Percentiles rank a stretch among this genome's conserved stretches.
Evolutionary conservation across 1,140 invertebrate genomes (phyloP).

Genomic region (Helicoverpa armigera): DNA sequence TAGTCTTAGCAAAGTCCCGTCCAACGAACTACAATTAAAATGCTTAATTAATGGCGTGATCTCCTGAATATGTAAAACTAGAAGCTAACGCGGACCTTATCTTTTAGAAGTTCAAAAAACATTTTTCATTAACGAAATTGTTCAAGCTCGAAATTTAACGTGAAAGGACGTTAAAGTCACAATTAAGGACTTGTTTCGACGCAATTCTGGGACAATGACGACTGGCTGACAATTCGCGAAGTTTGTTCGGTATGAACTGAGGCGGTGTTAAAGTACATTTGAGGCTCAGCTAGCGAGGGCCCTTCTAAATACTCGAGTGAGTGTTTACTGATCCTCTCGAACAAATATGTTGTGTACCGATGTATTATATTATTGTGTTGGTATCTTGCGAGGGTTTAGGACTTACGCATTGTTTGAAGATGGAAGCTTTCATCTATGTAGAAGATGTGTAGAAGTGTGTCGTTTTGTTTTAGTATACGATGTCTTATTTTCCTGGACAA

Average conservation of each 20-base stretch:
- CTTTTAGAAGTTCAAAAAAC: conserved; percentile 37
- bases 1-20: conserved; percentile 14
- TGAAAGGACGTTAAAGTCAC: conserved; percentile 13
- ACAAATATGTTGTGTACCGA: conserved; percentile 18
- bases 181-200: conserved; percentile 34
- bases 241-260: conserved; percentile 13
- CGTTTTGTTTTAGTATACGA: too few species aligned
- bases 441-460: too few species aligned
- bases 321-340: conserved; percentile 12
- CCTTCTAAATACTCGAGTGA: conserved; percentile 29
- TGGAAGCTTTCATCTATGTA: not conserved
- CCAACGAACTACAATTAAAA: conserved; percentile 35
- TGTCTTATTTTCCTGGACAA: too few species aligned
- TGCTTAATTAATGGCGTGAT: conserved; percentile 29
- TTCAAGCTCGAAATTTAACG: not conserved
- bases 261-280: not conserved
- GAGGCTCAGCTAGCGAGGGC: not conserved
- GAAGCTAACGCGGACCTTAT: conserved; percentile 19
- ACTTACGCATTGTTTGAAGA: not conserved
- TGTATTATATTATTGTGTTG: not conserved
- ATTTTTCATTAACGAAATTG: conserved; percentile 46
- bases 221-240: conserved; percentile 36
- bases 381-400: not conserved
- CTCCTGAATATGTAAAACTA: conserved; percentile 36
- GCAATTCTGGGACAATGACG: conserved; percentile 38